These are phyloP conservation scores for Eudorcas thomsonii DNA, from an alignment of 2,113 vertebrate species.

Conservation along the genomic window DNA sequence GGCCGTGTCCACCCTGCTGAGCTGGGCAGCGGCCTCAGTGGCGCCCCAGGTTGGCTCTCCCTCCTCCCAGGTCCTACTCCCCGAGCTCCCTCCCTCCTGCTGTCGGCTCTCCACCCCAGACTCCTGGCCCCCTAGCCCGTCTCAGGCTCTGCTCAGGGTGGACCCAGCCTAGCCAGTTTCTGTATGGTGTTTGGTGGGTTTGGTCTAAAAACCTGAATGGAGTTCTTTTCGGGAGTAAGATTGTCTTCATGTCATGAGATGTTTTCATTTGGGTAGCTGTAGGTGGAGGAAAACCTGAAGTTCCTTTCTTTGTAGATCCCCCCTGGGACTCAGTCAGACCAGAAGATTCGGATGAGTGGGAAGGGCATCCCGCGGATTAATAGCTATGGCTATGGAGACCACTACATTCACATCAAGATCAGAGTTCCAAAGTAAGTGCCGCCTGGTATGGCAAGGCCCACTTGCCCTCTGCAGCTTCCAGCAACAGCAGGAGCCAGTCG, in stretches of 20 bases:
- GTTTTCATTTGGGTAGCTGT: not conserved
- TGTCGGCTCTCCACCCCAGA: not conserved
- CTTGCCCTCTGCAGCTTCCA: accelerated
- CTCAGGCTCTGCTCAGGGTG: not conserved
- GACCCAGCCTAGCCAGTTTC: not conserved
- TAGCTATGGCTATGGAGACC: constrained; percentile 94
- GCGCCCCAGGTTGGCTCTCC: not conserved
- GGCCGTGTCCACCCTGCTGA: not conserved
- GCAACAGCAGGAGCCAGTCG: not conserved
- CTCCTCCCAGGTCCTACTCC: not conserved
- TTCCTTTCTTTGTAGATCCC: constrained; percentile 86
- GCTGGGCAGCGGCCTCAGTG: not conserved
- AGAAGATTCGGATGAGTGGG: constrained; percentile 90
- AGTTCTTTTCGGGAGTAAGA: not conserved
- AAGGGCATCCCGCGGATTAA: constrained; percentile 95
- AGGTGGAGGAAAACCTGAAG: not conserved
- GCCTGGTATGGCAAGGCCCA: accelerated
- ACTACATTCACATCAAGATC: constrained; percentile 96
- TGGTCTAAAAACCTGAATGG: not conserved
- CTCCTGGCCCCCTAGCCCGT: not conserved
- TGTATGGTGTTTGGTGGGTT: not conserved
- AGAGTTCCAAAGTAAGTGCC: constrained; percentile 92
- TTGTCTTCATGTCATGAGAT: not conserved
- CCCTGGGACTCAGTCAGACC: constrained; percentile 90
- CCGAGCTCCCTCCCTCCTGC: not conserved